phyloP scores from a whole-genome alignment of 2,797 vertebrate species.

The Malurus leucopterus region DNA sequence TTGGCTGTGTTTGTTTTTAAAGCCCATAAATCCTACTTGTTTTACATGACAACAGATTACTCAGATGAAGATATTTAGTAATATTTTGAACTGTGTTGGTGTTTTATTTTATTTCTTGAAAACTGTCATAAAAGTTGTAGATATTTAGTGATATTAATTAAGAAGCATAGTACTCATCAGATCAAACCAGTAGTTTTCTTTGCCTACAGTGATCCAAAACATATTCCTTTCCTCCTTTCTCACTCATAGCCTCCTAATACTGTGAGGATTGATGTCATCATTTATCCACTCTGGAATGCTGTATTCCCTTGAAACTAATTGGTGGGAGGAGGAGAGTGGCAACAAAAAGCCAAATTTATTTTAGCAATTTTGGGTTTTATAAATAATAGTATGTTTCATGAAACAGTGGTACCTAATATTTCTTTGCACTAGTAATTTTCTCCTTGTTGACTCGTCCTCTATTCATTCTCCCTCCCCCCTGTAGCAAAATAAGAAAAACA shows the following conservation, averaged over 20 bases:
- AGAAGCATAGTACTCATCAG: neutral
- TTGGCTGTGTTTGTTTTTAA: conserved; percentile 6
- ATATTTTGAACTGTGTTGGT: neutral
- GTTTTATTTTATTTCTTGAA: conserved; percentile 12
- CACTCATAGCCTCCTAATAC: neutral
- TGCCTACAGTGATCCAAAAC: neutral
- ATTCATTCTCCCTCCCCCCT: conserved; percentile 1
- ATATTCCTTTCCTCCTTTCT: conserved; percentile 19
- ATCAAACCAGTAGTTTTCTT: neutral
- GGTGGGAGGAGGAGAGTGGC: neutral
- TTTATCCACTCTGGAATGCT: conserved; percentile 47
- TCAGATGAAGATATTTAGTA: neutral
- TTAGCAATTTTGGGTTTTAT: conserved; percentile 16
- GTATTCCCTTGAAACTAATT: conserved; percentile 50
- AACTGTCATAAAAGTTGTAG: neutral
- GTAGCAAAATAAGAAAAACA: conserved; percentile 62
- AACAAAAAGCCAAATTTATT: conserved; percentile 24
- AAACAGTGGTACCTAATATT: neutral
- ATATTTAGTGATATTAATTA: neutral
- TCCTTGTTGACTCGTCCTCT: conserved; percentile 38
- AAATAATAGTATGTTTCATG: conserved; percentile 2
- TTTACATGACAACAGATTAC: neutral
- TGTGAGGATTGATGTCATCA: conserved; percentile 40
- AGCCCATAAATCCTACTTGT: neutral
- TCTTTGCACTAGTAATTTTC: conserved; percentile 6